Evolutionary conservation across 1,140 invertebrate species (phyloP), one percentile per base, ranked within the genome.

Genomic region (Tetragonula clypearis): DNA sequence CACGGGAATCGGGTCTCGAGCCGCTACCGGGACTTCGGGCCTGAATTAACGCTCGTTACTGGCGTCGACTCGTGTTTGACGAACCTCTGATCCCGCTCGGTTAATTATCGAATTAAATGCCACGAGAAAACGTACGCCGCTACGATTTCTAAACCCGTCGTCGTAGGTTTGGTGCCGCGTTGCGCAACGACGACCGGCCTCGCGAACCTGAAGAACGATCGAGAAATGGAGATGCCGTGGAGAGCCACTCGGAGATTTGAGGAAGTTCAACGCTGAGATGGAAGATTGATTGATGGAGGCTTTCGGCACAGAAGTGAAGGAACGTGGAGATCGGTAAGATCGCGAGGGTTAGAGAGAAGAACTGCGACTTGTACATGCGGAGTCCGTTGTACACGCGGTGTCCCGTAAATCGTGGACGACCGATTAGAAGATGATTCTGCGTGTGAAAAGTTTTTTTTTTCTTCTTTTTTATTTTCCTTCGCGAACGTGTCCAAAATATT

Each of bases 61-160:
- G 3, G 73, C 9, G 74, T 55, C 21, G 80, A 26, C 30, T 76
- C 76, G 76, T 79, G 77, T 84, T 84, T 79, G 75, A 84, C 76
- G 82, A 68, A 84, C 82, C 82, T 84, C 72, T 84, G 82, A 84
- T 84, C 82, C 75, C 56, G 26, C 23, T 30, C 68, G 82, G 76
- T 84, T 79, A 79, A 84, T 84, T 84, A 84, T 84, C 82, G 82
- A 84, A 84, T 84, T 84, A 84, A 84, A 84, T 84, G 82, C 75
- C 82, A 82, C 58, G 81, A 76, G 72, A 76, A 49, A 78, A 66
- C 72, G 60, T n/a, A 30, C 30, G n/a, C 30, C 1, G 17, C 26
- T 35, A 26, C 65, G 81, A 58, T 87, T 87, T 87, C 87, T 79
- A 79, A 88, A 83, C 76, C 41, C 8, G 41, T 49, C 41, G 41